Evolutionary conservation across 2,888 invertebrate genomes (phyloP), one percentile per base, ranked within the genome.

Genomic region (Himalopsyche anomala): DNA sequence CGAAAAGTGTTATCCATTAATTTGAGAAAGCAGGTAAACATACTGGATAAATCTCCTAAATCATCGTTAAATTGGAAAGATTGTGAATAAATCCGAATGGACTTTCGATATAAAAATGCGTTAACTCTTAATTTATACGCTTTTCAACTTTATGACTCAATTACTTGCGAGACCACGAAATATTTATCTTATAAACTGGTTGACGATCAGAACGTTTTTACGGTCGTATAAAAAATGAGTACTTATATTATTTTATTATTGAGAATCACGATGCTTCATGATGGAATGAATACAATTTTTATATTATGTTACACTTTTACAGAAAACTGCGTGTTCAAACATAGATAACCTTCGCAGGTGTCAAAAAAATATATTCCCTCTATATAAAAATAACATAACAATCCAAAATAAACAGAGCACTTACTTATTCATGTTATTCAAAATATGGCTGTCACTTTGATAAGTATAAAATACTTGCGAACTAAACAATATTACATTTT

Each of bases 91-190:
- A 74, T 74, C 38, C 12, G 36, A 74, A 15, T 36, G 8, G 69
- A 69, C 69, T 28, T 69, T 4, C 15, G 38, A 74, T 15, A 74
- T 74, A 74, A 74, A 74, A 74, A 74, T 15, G 36, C 74, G 36
- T 15, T 74, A 74, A 74, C 74, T 74, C 74, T 74, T 74, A 74
- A 74, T 74, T 74, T 74, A 74, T 74, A 74, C 74, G 74, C 36
- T 74, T 74, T 74, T 74, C 74, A 74, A 12, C 11, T 74, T 74
- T 74, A 74, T 12, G 74, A 38, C 74, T 74, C 74, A 74, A 74
- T 74, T 74, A 74, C 74, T 74, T 5, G 36, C 9, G 38, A 28
- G 28, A 11, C 74, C 74, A 74, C 74, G 36, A 74, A 74, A 74
- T 74, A 74, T 36, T 74, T 74, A 74, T 74, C 74, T 74, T 38